phyloP scores from a whole-genome alignment of 2,888 invertebrate genomes.

The Tipula vernalis region DNA sequence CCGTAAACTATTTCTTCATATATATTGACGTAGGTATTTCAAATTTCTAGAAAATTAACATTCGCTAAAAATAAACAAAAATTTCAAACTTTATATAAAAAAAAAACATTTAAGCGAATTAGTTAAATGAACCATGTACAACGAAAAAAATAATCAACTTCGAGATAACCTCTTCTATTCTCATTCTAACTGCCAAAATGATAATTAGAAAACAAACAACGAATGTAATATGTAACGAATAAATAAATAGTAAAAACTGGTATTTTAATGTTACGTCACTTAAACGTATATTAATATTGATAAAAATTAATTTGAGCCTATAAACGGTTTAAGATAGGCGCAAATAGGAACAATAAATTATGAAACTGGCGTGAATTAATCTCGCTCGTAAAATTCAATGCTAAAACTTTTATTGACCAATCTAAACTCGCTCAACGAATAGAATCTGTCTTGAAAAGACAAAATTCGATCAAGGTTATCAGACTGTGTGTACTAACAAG shows the following conservation, averaged over 20 bases:
- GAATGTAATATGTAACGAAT: not conserved
- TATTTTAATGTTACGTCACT: not conserved
- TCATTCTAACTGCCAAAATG: not conserved
- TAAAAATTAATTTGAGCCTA: not conserved
- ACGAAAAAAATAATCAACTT: not conserved
- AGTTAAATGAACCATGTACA: not conserved
- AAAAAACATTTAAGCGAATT: not conserved
- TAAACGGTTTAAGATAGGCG: not conserved
- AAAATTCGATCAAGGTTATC: not conserved
- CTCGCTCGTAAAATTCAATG: not conserved
- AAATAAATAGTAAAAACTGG: not conserved
- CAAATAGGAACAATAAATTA: not conserved
- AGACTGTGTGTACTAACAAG: not conserved
- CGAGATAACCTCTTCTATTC: not conserved
- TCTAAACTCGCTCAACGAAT: not conserved
- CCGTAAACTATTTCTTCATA: too few species aligned
- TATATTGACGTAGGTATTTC: too few species aligned
- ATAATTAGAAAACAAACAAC: not conserved
- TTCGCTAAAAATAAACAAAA: too few species aligned
- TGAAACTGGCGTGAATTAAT: not conserved
- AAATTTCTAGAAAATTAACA: too few species aligned
- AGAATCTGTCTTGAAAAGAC: not conserved
- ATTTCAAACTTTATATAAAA: not conserved
- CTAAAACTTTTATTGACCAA: not conserved
- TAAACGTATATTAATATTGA: not conserved